Percentiles rank a stretch among this genome's conserved stretches.
phyloP scores from a whole-genome alignment of 2,113 vertebrate genomes.

The Lepisosteus oculatus region DNA sequence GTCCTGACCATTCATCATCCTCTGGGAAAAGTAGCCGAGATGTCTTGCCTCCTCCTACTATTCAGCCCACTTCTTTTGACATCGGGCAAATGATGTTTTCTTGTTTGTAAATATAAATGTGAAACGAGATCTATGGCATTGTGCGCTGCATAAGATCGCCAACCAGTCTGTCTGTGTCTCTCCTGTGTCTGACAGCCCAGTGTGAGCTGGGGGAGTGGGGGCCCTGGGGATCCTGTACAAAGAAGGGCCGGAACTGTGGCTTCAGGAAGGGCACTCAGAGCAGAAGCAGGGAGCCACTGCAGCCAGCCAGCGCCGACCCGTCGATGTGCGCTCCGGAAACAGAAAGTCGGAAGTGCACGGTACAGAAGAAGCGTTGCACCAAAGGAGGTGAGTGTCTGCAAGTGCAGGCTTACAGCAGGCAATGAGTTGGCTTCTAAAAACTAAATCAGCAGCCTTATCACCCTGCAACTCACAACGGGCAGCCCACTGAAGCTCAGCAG shows the following conservation, averaged over 20 bases:
- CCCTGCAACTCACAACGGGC: no score
- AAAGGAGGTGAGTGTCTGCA: constrained; percentile 66
- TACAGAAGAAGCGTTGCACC: constrained; percentile 75
- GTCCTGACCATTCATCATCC: no score
- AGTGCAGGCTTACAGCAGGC: no score
- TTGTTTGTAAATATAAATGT: no score
- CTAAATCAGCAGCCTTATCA: no score
- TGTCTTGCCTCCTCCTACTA: no score
- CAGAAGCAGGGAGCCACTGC: constrained; percentile 69
- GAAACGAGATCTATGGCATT: not conserved
- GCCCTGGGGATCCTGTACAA: constrained; percentile 85
- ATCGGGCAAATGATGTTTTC: no score
- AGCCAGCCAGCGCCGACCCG: constrained; percentile 55
- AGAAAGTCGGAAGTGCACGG: constrained; percentile 76
- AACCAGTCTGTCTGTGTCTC: constrained; percentile 6
- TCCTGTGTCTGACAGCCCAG: constrained; percentile 62
- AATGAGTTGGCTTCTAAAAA: no score
- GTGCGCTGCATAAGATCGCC: not conserved
- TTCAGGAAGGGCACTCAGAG: constrained; percentile 87
- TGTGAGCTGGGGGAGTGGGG: constrained; percentile 94
- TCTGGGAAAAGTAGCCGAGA: no score
- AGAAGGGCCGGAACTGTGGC: constrained; percentile 89
- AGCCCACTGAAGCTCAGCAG: no score
- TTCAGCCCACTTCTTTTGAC: no score
- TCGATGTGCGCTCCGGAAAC: constrained; percentile 70